Evolutionary conservation across 2,888 invertebrate genomes (phyloP), one percentile per base, ranked within the genome.

Genomic region (Epirrita christyi): DNA sequence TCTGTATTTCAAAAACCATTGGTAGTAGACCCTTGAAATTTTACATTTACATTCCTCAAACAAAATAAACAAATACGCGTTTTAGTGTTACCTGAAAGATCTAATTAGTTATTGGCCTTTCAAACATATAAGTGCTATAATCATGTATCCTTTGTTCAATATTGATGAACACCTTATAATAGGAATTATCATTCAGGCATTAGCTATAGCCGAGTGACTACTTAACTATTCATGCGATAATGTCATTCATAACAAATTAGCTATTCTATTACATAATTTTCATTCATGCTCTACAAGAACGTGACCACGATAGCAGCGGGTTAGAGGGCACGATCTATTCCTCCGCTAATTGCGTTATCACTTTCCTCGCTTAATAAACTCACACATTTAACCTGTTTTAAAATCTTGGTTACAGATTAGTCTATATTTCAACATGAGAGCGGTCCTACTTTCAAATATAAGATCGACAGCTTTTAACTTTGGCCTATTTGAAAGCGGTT

Each of bases 271-370:
- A 57, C 11, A n/a, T n/a, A n/a, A n/a, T n/a, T n/a, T 57, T 42
- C 44, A 58, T 53, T 58, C 49, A 58, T 49, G 27, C 6, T 44
- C 3, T 34, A 38, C 51, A 42, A 46, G 38, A 48, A 40, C 40
- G 45, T 49, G 44, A 43, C 29, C 10, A 36, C 42, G 37, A 50
- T 59, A 59, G 29, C 13, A 42, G 37, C 21, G 41, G 45, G 45
- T 49, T 41, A 42, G 27, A 38, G 48, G 38, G 42, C 42, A 46
- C 15, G 13, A 6, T 40, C 10, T 21, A 15, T 8, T 38, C 21
- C 21, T 21, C 4, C 21, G 21, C 21, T 38, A 11, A 21, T 8
- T 38, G 11, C 11, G 6, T 8, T 50, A 36, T 50, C 50, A 27
- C 27, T 34, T 45, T 14, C 41, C 21, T 14, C n/a, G 21, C 27